phyloP scores from a whole-genome alignment of 2,113 vertebrate species.

The Epinephelus moara region DNA sequence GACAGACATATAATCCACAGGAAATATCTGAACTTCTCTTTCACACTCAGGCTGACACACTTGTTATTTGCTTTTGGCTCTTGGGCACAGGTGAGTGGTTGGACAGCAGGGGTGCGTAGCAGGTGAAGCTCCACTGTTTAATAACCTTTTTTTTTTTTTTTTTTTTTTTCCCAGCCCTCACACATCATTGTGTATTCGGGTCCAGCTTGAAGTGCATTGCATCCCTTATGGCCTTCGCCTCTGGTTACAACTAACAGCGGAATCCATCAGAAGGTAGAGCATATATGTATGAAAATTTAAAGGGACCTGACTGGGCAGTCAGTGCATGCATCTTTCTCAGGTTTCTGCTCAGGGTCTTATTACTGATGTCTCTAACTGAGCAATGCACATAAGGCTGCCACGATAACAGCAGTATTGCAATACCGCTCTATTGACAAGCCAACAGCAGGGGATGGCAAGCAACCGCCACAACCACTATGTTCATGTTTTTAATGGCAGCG shows the following conservation, averaged over 20 bases:
- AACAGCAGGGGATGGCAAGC: too few relatives aligned
- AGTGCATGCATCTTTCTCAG: neutral
- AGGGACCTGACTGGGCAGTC: constrained; percentile 28
- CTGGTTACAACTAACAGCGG: neutral
- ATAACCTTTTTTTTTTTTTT: neutral
- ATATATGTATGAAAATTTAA: constrained; percentile 26
- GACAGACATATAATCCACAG: neutral
- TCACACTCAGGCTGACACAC: neutral
- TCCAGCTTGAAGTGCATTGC: neutral
- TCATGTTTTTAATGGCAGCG: too few relatives aligned
- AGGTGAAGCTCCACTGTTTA: neutral
- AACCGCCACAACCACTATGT: too few relatives aligned
- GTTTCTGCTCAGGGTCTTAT: neutral
- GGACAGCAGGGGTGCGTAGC: neutral
- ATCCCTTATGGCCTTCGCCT: constrained; percentile 16
- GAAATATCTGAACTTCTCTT: neutral
- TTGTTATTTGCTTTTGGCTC: neutral
- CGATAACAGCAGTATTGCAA: too few relatives aligned
- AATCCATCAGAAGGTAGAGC: constrained; percentile 14
- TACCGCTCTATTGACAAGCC: too few relatives aligned
- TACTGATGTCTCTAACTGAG: neutral
- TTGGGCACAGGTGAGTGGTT: neutral
- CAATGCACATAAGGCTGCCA: neutral
- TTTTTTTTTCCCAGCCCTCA: too few relatives aligned
- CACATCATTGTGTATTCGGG: constrained; percentile 14